A percentile compares a stretch with the other conserved stretches of the same genome.
Evolutionary conservation across 1,140 invertebrate species (phyloP).

Genomic region (Conus ventricosus): DNA sequence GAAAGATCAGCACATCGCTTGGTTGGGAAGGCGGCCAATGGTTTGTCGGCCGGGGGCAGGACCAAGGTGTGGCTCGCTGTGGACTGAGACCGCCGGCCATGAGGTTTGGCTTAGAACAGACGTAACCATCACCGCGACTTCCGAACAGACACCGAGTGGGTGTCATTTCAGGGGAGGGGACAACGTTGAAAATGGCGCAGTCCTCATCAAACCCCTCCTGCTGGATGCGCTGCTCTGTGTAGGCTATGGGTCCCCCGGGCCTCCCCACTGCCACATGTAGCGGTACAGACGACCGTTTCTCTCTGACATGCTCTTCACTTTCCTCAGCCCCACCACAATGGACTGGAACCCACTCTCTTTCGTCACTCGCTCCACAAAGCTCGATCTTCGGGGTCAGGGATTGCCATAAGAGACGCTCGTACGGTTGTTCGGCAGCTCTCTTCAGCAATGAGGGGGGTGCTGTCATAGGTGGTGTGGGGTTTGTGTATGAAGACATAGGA

Average conservation of each 20-base stretch:
- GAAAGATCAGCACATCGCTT: conserved; percentile 8
- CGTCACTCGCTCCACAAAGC: background rate
- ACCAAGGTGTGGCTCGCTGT: background rate
- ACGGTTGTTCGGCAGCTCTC: background rate
- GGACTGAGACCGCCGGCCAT: too few relatives aligned
- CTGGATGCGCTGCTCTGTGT: background rate
- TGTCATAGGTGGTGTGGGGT: background rate
- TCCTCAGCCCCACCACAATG: background rate
- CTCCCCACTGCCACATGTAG: conserved; percentile 30
- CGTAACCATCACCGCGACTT: background rate
- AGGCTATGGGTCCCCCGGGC: background rate
- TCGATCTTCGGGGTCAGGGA: background rate
- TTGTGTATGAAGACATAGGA: too few relatives aligned
- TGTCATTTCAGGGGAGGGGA: too few relatives aligned
- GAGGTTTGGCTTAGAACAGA: conserved; percentile 16
- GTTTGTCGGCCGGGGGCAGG: background rate
- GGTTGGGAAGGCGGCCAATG: background rate
- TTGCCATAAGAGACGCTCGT: background rate
- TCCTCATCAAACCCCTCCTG: background rate
- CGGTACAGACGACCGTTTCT: background rate
- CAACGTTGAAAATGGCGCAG: background rate
- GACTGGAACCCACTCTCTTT: background rate
- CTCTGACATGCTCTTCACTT: background rate
- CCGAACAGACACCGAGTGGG: too few relatives aligned
- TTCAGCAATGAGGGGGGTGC: background rate